phyloP scores from a whole-genome alignment of 2,888 invertebrate species.

The Sesia bembeciformis region DNA sequence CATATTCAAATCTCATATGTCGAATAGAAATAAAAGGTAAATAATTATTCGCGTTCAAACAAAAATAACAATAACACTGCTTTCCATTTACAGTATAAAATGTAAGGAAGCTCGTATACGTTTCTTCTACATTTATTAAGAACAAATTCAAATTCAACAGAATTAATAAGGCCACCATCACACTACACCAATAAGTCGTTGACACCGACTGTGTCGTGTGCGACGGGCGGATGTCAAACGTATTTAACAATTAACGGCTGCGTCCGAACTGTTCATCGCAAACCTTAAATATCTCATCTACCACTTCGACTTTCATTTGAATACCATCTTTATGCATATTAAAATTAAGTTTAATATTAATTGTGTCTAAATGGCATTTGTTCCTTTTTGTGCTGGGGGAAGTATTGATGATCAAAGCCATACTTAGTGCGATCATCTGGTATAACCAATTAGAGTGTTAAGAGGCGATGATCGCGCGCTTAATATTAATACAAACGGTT shows the following conservation, averaged over 20 bases:
- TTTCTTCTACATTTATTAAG: neutral
- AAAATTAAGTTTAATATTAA: neutral
- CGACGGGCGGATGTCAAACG: conserved; percentile 42
- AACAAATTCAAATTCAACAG: neutral
- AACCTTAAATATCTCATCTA: neutral
- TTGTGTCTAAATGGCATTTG: neutral
- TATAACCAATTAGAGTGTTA: conserved; percentile 31
- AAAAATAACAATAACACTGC: too few relatives aligned
- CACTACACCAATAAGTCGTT: conserved; percentile 5
- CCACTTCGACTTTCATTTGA: neutral
- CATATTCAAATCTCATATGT: too few relatives aligned
- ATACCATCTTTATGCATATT: neutral
- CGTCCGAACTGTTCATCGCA: conserved; percentile 5
- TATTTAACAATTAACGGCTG: conserved; percentile 37
- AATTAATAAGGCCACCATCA: neutral
- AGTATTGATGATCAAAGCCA: conserved; percentile 38
- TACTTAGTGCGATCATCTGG: conserved; percentile 32
- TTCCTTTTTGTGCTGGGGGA: neutral
- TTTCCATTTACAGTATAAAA: too few relatives aligned
- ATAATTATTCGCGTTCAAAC: too few relatives aligned
- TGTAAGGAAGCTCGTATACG: neutral
- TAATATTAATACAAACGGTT: conserved; percentile 20
- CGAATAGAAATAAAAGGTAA: too few relatives aligned
- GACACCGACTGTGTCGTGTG: conserved; percentile 15
- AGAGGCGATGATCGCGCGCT: conserved; percentile 27